These are phyloP conservation scores for Bombylius discolor DNA, from an alignment of 2,888 invertebrate genomes.

Conservation along the genomic window DNA sequence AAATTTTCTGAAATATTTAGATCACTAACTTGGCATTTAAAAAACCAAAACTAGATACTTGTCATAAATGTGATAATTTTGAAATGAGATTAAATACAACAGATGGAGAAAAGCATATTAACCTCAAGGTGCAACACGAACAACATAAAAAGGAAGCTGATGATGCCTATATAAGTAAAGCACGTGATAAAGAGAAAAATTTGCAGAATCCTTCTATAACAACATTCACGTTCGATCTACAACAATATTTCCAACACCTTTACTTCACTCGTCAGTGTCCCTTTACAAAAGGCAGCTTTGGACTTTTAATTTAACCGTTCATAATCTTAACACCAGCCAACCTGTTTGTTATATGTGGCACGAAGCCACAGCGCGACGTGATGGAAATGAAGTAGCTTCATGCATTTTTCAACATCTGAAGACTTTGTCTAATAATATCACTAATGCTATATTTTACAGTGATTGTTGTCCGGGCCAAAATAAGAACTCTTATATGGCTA, in stretches of 20 bases:
- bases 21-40: not conserved
- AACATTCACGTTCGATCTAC: not conserved
- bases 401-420: slow-evolving; percentile 9
- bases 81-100: not conserved
- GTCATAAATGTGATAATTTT: not conserved
- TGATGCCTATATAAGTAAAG: too few species aligned
- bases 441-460: slow-evolving; percentile 13
- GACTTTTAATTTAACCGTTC: slow-evolving; percentile 15
- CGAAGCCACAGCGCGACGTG: slow-evolving; percentile 13
- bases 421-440: slow-evolving; percentile 3
- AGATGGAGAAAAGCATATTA: not conserved
- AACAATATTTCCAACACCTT: slow-evolving; percentile 13
- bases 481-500: slow-evolving; percentile 12
- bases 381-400: slow-evolving; percentile 12
- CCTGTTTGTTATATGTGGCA: slow-evolving; percentile 15
- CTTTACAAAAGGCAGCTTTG: slow-evolving; percentile 15
- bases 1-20: not conserved
- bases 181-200: too few species aligned
- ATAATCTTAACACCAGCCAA: slow-evolving; percentile 11
- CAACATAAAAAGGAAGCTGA: too few species aligned
- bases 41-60: not conserved
- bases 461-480: slow-evolving; percentile 12
- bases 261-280: slow-evolving; percentile 8
- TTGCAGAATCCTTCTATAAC: not conserved
- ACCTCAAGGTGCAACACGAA: too few species aligned